These are phyloP conservation scores for Cossypha niveicapilla DNA, from an alignment of 2,797 vertebrate species.

Conservation along the genomic window DNA sequence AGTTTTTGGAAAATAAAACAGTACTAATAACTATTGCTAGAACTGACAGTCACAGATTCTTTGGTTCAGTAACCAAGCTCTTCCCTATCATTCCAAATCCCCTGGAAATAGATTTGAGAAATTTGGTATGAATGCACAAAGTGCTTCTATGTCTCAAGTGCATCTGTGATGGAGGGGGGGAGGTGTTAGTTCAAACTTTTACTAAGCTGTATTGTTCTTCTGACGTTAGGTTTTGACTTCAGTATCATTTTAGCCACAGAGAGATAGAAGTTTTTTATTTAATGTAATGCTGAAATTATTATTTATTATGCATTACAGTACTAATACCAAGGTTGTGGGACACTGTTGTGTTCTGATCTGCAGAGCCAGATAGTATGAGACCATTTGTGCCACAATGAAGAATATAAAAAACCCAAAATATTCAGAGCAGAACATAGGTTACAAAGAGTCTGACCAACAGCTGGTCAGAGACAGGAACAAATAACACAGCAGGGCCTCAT, in stretches of 20 bases:
- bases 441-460: neutral
- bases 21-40: neutral
- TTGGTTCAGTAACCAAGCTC: neutral
- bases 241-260: neutral
- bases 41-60: neutral
- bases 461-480: neutral
- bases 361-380: neutral
- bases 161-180: accelerated
- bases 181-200: neutral
- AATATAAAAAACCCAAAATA: neutral
- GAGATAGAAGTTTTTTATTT: neutral
- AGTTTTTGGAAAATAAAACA: neutral
- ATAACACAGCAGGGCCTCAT: neutral
- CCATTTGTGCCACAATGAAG: neutral
- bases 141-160: neutral
- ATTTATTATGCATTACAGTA: neutral
- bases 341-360: neutral
- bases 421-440: neutral
- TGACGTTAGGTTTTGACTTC: neutral
- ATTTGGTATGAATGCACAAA: neutral
- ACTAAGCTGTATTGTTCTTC: neutral
- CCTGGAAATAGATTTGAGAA: neutral
- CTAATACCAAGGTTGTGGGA: neutral
- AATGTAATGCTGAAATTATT: neutral
- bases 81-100: neutral